A percentile compares a stretch with the other conserved stretches of the same genome.
These are phyloP conservation scores for Boloria euphrosyne DNA, from an alignment of 2,888 invertebrate genomes.

Conservation along the genomic window DNA sequence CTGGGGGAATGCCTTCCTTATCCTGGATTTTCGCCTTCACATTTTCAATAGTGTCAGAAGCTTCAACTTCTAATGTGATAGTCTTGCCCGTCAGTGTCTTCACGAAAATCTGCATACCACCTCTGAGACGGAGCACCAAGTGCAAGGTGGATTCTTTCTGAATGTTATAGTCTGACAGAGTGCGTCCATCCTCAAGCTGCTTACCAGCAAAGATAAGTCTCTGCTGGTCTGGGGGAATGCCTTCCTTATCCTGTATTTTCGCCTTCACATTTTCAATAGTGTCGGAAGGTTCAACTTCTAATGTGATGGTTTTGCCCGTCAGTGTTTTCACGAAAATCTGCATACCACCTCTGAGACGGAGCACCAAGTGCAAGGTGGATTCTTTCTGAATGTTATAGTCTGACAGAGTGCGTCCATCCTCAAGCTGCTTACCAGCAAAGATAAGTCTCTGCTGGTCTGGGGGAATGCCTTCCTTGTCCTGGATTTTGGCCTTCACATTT, in stretches of 20 bases:
- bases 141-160: constrained; percentile 31
- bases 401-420: constrained; percentile 54
- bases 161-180: constrained; percentile 31
- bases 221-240: constrained; percentile 72
- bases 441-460: constrained; percentile 51
- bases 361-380: constrained; percentile 50
- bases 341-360: constrained; percentile 52
- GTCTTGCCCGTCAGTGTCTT: constrained; percentile 50
- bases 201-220: constrained; percentile 82
- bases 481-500: constrained; percentile 35
- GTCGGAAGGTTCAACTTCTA: constrained; percentile 74
- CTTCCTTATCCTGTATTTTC: constrained; percentile 51
- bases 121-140: constrained; percentile 28
- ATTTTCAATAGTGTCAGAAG: constrained; percentile 51
- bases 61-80: constrained; percentile 31
- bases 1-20: constrained; percentile 52
- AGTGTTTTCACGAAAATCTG: constrained; percentile 33
- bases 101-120: constrained; percentile 52
- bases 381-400: constrained; percentile 58
- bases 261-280: constrained; percentile 45
- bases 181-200: constrained; percentile 46
- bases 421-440: constrained; percentile 49
- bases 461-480: constrained; percentile 46
- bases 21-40: constrained; percentile 42
- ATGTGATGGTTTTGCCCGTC: constrained; percentile 33